phyloP scores from a whole-genome alignment of 2,113 vertebrate species.

The Callospermophilus lateralis region DNA sequence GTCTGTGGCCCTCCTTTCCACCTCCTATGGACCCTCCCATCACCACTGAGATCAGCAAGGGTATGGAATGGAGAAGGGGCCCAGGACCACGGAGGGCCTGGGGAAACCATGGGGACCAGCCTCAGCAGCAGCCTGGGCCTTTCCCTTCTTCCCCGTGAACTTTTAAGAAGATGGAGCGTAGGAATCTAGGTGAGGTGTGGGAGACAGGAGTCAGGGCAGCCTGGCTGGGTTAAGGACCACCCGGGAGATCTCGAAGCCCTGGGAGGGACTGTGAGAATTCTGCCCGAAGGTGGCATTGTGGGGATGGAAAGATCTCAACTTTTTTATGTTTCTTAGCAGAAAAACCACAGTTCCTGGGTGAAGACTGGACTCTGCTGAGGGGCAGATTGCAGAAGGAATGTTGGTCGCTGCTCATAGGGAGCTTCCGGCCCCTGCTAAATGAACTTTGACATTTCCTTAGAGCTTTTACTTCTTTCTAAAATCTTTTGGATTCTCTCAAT shows the following conservation, averaged over 20 bases:
- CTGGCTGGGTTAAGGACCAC: not conserved
- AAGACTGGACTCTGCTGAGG: constrained; percentile 47
- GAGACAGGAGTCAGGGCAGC: not conserved
- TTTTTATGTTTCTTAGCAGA: not conserved
- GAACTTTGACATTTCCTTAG: not conserved
- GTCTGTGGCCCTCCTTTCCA: not conserved
- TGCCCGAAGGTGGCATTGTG: not conserved
- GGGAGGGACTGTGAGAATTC: not conserved
- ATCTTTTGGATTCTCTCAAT: not conserved
- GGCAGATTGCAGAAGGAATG: not conserved
- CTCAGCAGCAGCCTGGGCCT: fast-evolving
- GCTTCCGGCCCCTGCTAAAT: not conserved
- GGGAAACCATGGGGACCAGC: not conserved
- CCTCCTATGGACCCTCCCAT: not conserved
- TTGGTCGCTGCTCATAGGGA: not conserved
- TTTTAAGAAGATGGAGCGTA: not conserved
- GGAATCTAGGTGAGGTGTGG: not conserved
- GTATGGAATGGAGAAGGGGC: not conserved
- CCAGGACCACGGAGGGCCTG: too few species aligned
- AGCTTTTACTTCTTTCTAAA: not conserved
- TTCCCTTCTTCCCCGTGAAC: not conserved
- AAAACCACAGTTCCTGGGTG: not conserved
- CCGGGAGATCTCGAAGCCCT: not conserved
- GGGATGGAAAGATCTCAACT: not conserved
- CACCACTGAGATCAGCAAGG: not conserved